Conservation (phyloP, 92 coral and sea anemone genomes). For the Porites lobata region DNA sequence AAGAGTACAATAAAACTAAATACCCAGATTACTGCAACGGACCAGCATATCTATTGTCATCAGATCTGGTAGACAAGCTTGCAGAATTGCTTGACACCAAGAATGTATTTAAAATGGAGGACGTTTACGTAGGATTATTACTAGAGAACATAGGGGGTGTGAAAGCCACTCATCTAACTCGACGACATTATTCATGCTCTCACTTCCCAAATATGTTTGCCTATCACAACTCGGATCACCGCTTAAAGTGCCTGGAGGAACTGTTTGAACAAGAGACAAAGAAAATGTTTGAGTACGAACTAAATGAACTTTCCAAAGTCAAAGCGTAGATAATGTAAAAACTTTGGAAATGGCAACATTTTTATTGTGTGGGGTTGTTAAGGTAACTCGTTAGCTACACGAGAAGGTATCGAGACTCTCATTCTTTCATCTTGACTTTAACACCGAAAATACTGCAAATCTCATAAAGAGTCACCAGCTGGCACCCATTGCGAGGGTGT, state of each 20-base stretch:
- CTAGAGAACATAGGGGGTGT: background rate
- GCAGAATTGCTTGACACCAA: conserved; percentile 35
- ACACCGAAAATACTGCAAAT: too few relatives aligned
- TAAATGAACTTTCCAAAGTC: background rate
- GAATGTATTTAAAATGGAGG: conserved; percentile 54
- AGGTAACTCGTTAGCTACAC: too few relatives aligned
- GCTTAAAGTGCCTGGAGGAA: background rate
- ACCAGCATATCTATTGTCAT: conserved; percentile 52
- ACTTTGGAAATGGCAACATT: too few relatives aligned
- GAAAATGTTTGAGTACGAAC: background rate
- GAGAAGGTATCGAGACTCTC: too few relatives aligned
- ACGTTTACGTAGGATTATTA: conserved; percentile 45
- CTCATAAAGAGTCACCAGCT: too few relatives aligned
- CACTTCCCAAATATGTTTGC: background rate
- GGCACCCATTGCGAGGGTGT: too few relatives aligned
- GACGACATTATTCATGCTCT: background rate
- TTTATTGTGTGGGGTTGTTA: too few relatives aligned
- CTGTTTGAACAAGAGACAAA: background rate
- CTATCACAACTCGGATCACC: background rate
- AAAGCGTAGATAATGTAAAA: too few relatives aligned
- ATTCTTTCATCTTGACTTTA: too few relatives aligned
- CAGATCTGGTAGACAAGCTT: conserved; percentile 34
- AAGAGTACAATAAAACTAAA: conserved; percentile 40
- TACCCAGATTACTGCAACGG: conserved; percentile 61
- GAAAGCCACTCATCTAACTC: background rate